Evolutionary conservation across 2,888 invertebrate genomes (phyloP), one percentile per base, ranked within the genome.

Genomic region (Lasioglossum morio): DNA sequence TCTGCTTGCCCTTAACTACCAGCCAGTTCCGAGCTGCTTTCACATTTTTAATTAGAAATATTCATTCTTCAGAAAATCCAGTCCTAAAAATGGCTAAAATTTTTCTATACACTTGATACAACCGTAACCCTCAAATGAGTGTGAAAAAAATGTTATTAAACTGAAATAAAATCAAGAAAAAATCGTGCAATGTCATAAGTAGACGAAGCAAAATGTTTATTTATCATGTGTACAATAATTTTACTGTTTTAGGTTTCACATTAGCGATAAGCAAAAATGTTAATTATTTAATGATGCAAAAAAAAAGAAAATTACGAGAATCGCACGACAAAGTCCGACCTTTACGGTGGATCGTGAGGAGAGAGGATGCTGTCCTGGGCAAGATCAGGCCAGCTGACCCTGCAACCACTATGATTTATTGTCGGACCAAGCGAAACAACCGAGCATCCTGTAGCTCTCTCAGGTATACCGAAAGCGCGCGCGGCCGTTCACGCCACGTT

Each of bases 331-430:
- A 92, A 93, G 88, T 88, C 92, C 85, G 91, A 91, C 79, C 91
- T 92, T 81, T 91, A 91, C 82, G 89, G 90, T 53, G 90, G 88
- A 85, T 92, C 91, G 88, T 93, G 91, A 94, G 90, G 83, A 87
- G 84, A 69, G 69, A 85, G 87, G 89, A 90, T 84, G 87, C 82
- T 79, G 84, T 88, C 85, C 87, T 86, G 83, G 83, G 85, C 85
- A 91, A 92, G 90, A 92, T 87, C 91, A 90, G 84, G 91, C 90
- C 93, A 92, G 93, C 93, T 94, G 94, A 93, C 92, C 92, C 90
- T 90, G 91, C 90, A 91, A 92, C 90, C 89, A 89, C 86, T 87
- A 92, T 94, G 94, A 94, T 94, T 94, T 94, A 94, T 94, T 91
- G 90, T 89, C 87, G 87, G 90, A 19, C 88, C 88, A 86, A 89